Base-by-base conservation (phyloP, 2,797 vertebrate genomes). In the Periophthalmus magnuspinnatus region DNA sequence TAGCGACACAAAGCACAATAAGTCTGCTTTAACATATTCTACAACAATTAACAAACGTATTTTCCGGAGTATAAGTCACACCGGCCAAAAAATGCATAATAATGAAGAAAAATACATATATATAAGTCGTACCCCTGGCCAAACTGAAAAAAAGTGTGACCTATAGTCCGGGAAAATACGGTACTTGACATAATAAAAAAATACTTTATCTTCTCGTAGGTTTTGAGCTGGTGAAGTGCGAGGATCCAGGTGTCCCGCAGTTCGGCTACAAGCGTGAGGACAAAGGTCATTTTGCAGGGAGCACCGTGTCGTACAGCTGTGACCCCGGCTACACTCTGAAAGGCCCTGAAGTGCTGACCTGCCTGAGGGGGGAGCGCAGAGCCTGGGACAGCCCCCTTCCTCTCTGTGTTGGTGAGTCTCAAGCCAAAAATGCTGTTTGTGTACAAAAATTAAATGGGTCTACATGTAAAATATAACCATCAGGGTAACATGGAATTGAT, bases 171-270 rank as follows among this genome's bases (percentile, higher is more conserved):
- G n/a, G n/a, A n/a, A n/a, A n/a, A n/a, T n/a, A n/a, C n/a, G n/a
- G n/a, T n/a, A n/a, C n/a, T 50, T 3, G 41, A 10, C 38, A n/a
- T n/a, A n/a, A n/a, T n/a, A n/a, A n/a, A 52, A 21, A 52, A 52
- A 52, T 52, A n/a, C 21, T 0, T 21, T 19, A 47, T 21, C 36
- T 50, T 52, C 5, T 32, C 33, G 0, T 89, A 99, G 98, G 98
- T 86, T 99, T 99, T 73, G 97, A 99, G 70, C 91, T 99, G 82
- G 95, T 99, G 80, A 97, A 95, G 80, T 99, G 98, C 5, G 97
- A 99, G 79, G 97, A 99, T 79, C 98, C 98, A 0, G 97, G 98
- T 17, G 83, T 95, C 22, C 97, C 97, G 0, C 95, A 94, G 90
- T 99, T 98, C 13, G 98, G 97, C 38, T 98, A 96, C 89, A 98